Conservation (phyloP, 92 coral and sea anemone genomes). For the Anthopleura xanthogrammica region DNA sequence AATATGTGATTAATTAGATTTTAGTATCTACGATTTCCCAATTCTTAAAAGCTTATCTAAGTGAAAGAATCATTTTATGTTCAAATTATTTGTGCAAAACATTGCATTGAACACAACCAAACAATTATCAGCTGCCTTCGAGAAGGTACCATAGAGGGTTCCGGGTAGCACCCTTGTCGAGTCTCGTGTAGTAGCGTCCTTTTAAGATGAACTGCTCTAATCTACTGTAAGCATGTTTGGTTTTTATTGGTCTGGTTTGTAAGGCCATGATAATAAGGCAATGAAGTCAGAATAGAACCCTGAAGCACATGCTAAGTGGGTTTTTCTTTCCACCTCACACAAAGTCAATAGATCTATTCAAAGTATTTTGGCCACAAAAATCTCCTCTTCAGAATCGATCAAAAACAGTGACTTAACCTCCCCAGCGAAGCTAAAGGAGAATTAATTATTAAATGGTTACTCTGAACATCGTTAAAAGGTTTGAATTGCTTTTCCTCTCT, state of each 20-base stretch:
- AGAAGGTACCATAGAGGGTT: neutral
- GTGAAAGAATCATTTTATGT: neutral
- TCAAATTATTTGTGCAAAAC: neutral
- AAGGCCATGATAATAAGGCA: neutral
- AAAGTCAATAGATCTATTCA: neutral
- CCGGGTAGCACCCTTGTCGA: neutral
- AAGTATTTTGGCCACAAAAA: neutral
- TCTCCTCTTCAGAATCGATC: neutral
- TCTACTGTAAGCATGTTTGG: neutral
- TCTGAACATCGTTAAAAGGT: neutral
- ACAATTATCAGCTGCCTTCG: neutral
- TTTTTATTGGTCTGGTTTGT: neutral
- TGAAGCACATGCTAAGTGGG: constrained; percentile 1
- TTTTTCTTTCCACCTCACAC: neutral
- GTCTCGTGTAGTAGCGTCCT: neutral
- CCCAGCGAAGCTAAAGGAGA: constrained; percentile 1
- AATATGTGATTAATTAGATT: neutral
- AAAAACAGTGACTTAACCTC: neutral
- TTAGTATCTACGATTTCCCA: neutral
- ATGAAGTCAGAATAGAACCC: neutral
- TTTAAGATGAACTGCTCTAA: neutral
- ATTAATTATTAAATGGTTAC: neutral
- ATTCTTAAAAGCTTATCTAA: neutral
- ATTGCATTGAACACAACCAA: neutral
- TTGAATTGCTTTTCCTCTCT: neutral